phyloP scores from a whole-genome alignment of 2,888 invertebrate species.

The Drosophila pullipes region DNA sequence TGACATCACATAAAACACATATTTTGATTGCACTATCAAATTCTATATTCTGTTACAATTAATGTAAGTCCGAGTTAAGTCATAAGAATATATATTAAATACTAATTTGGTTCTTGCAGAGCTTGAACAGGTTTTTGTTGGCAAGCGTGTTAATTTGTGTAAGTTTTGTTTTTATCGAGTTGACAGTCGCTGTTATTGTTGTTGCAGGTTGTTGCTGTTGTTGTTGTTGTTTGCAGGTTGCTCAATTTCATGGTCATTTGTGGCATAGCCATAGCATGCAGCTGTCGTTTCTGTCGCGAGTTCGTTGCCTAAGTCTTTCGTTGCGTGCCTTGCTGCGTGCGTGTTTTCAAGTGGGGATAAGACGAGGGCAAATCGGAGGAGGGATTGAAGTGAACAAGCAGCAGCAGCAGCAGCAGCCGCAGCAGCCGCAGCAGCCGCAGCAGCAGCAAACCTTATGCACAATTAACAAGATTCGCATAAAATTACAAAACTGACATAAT shows the following conservation, averaged over 20 bases:
- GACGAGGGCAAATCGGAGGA: background rate
- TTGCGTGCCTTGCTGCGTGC: conserved; percentile 56
- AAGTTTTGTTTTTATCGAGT: conserved; percentile 9
- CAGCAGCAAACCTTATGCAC: conserved; percentile 59
- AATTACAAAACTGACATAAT: conserved; percentile 83
- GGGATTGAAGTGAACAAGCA: conserved; percentile 2
- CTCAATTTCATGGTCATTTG: conserved; percentile 46
- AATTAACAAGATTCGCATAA: conserved; percentile 78
- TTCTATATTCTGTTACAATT: background rate
- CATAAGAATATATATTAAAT: background rate
- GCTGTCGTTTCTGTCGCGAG: conserved; percentile 57
- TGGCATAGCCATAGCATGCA: conserved; percentile 35
- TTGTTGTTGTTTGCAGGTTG: conserved; percentile 20
- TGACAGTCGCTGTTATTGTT: conserved; percentile 33
- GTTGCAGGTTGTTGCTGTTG: background rate
- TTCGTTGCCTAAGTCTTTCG: conserved; percentile 74
- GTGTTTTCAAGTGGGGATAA: conserved; percentile 6
- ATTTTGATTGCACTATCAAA: background rate
- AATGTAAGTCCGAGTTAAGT: background rate
- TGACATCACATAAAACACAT: conserved; percentile 3
- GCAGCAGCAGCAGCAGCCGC: conserved; percentile 7
- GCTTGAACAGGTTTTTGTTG: conserved; percentile 3
- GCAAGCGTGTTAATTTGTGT: conserved; percentile 8
- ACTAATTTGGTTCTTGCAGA: background rate
- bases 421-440: conserved; percentile 7